A percentile compares a stretch with the other conserved stretches of the same genome.
These are phyloP conservation scores for Aspidoscelis tigris DNA, from an alignment of 2,113 vertebrate genomes.

Conservation along the genomic window DNA sequence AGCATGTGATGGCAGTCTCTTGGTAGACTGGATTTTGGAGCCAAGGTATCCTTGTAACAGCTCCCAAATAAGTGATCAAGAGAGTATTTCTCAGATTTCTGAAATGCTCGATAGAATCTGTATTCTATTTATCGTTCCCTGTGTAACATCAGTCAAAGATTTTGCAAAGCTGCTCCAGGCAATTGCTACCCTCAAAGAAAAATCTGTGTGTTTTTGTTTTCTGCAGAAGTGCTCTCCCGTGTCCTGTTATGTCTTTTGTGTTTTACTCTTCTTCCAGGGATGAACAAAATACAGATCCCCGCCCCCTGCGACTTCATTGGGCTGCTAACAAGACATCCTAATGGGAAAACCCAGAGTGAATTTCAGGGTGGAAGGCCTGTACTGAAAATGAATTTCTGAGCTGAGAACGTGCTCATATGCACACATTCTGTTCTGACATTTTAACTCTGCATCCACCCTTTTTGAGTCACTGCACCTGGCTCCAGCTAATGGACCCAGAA, in stretches of 20 bases:
- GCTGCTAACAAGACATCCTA: neutral
- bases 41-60: neutral
- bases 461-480: neutral
- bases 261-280: neutral
- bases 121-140: neutral
- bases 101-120: neutral
- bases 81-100: neutral
- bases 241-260: neutral
- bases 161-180: neutral
- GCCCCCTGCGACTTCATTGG: neutral
- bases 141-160: too few relatives aligned
- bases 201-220: neutral
- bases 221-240: neutral
- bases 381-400: neutral
- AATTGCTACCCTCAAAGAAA: neutral
- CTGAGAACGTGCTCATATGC: neutral
- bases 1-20: neutral
- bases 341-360: neutral
- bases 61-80: neutral
- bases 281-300: neutral
- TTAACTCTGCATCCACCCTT: neutral
- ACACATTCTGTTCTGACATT: neutral
- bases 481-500: neutral
- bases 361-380: neutral
- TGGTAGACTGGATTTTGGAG: neutral